phyloP scores from a whole-genome alignment of 2,888 invertebrate species.

The Incurvaria masculella region DNA sequence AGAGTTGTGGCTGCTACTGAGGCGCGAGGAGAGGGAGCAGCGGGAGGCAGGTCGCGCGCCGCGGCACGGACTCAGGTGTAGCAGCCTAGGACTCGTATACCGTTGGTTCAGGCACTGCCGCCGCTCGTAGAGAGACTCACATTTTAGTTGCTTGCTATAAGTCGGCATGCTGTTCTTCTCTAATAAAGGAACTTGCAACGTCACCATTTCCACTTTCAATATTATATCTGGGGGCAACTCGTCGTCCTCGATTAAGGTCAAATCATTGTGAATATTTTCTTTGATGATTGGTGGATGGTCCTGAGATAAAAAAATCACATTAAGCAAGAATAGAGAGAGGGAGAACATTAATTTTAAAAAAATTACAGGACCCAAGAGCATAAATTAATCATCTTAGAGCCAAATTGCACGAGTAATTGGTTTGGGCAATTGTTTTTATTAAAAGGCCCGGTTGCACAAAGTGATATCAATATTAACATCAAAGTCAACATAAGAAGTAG shows the following conservation, averaged over 20 bases:
- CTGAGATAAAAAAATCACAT: too few species aligned
- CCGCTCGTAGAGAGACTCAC: slow-evolving; percentile 38
- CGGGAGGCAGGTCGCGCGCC: slow-evolving; percentile 67
- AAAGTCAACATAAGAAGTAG: too few species aligned
- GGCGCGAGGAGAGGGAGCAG: slow-evolving; percentile 71
- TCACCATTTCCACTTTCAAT: not conserved
- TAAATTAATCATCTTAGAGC: too few species aligned
- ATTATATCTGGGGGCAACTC: not conserved
- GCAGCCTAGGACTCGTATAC: slow-evolving; percentile 46
- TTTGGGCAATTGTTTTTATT: too few species aligned
- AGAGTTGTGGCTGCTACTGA: slow-evolving; percentile 84
- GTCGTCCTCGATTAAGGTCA: not conserved
- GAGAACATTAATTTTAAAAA: too few species aligned
- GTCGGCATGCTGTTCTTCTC: slow-evolving; percentile 35
- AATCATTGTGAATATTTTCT: not conserved
- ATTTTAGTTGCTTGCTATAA: slow-evolving; percentile 37
- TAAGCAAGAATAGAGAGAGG: too few species aligned
- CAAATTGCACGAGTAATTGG: too few species aligned
- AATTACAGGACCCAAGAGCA: too few species aligned
- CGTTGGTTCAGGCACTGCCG: slow-evolving; percentile 42
- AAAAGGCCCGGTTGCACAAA: too few species aligned
- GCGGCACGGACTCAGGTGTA: slow-evolving; percentile 61
- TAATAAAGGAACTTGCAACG: slow-evolving; percentile 12
- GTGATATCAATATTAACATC: too few species aligned
- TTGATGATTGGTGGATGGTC: not conserved